Evolutionary conservation across 2,113 vertebrate species (phyloP).

Genomic region (Peucedramus taeniatus): DNA sequence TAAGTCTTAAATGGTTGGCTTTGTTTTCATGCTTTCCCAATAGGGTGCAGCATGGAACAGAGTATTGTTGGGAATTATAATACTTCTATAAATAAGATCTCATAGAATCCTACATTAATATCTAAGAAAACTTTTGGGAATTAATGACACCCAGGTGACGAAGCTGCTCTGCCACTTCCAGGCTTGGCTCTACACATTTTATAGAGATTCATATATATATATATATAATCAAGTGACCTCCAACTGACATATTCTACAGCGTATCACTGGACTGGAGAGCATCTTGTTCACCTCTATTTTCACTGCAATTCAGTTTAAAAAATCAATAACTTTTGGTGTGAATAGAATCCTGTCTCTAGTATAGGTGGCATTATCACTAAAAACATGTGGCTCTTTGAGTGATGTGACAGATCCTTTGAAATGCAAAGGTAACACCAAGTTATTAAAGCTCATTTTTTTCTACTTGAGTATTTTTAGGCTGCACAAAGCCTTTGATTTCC

Average conservation of each 20-base stretch:
- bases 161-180: background rate
- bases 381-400: background rate
- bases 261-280: background rate
- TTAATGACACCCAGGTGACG: background rate
- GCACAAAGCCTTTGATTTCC: background rate
- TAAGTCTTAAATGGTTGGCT: background rate
- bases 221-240: background rate
- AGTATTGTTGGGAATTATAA: background rate
- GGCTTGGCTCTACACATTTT: background rate
- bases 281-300: background rate
- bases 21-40: background rate
- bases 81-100: background rate
- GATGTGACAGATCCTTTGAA: slow-evolving; percentile 18
- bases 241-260: background rate
- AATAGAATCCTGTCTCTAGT: background rate
- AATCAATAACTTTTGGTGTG: background rate
- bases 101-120: background rate
- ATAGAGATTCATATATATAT: background rate
- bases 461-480: background rate
- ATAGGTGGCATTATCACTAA: background rate
- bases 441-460: background rate
- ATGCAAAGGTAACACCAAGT: slow-evolving; percentile 5
- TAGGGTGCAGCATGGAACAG: background rate
- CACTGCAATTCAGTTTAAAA: background rate
- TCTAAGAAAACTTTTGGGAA: background rate